Percentiles rank a stretch among this genome's conserved stretches.
Evolutionary conservation across 2,113 vertebrate species (phyloP).

Genomic region (Siniperca knerii): DNA sequence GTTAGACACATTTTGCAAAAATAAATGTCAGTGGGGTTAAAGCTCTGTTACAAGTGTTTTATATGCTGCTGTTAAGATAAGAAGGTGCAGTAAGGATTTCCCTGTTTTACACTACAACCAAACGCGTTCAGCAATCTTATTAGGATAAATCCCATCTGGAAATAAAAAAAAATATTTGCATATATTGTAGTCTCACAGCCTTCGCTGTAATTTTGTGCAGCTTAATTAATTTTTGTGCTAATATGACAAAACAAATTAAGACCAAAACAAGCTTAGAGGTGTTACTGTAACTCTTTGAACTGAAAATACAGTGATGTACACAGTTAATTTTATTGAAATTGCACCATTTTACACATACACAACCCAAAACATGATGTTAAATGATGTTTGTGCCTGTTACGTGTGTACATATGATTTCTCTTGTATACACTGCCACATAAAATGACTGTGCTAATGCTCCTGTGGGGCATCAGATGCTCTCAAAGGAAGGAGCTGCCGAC

Average conservation of each 20-base stretch:
- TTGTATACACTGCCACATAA: background rate
- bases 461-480: background rate
- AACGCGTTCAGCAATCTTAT: constrained; percentile 64
- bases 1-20: constrained; percentile 51
- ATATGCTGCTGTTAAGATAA: constrained; percentile 74
- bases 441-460: background rate
- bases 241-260: constrained; percentile 14
- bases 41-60: constrained; percentile 59
- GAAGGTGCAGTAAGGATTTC: constrained; percentile 66
- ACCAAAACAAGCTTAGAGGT: constrained; percentile 5
- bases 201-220: constrained; percentile 1
- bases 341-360: background rate
- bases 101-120: constrained; percentile 71
- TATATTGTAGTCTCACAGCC: constrained; percentile 28
- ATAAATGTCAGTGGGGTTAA: constrained; percentile 48
- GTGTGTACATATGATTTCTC: background rate
- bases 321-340: background rate
- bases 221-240: background rate
- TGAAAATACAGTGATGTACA: background rate
- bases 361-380: too few relatives aligned
- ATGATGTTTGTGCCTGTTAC: background rate
- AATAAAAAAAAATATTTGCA: constrained; percentile 21
- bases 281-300: constrained; percentile 7
- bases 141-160: constrained; percentile 26
- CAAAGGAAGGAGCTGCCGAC: background rate